Conservation (phyloP, 2,797 vertebrate species). For the Alcedo quadribrachys region DNA sequence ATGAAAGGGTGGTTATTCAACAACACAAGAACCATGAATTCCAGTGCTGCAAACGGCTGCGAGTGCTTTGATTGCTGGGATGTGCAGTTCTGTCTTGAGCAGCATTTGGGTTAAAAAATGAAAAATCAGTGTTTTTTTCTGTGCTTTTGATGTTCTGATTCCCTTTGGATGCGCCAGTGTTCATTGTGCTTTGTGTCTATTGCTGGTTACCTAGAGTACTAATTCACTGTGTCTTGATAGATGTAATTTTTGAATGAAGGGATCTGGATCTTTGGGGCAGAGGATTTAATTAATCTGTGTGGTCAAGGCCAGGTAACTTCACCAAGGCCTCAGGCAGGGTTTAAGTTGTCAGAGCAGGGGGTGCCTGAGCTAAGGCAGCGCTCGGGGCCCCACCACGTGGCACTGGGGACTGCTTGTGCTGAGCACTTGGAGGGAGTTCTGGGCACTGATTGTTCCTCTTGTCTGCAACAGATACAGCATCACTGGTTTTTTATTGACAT, state of each 20-base stretch:
- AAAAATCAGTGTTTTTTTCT: neutral
- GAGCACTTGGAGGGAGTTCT: neutral
- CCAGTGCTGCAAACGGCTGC: neutral
- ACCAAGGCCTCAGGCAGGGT: neutral
- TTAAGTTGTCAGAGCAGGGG: neutral
- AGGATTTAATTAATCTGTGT: neutral
- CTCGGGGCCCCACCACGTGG: too few relatives aligned
- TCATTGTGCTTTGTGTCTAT: neutral
- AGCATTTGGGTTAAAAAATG: neutral
- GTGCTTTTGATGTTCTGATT: neutral
- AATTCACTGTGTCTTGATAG: neutral
- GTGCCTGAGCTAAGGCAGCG: neutral
- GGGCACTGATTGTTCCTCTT: neutral
- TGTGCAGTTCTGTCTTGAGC: rapidly evolving
- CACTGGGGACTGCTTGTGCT: neutral
- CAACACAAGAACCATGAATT: neutral
- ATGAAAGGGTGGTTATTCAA: too few relatives aligned
- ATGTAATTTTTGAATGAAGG: neutral
- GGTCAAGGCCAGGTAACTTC: neutral
- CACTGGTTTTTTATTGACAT: neutral
- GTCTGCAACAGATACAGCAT: neutral
- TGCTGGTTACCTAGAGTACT: neutral
- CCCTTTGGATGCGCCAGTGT: neutral
- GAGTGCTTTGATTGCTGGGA: neutral
- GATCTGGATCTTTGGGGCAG: neutral